phyloP scores from a whole-genome alignment of 2,113 vertebrate species.

The Gracilinanus agilis region DNA sequence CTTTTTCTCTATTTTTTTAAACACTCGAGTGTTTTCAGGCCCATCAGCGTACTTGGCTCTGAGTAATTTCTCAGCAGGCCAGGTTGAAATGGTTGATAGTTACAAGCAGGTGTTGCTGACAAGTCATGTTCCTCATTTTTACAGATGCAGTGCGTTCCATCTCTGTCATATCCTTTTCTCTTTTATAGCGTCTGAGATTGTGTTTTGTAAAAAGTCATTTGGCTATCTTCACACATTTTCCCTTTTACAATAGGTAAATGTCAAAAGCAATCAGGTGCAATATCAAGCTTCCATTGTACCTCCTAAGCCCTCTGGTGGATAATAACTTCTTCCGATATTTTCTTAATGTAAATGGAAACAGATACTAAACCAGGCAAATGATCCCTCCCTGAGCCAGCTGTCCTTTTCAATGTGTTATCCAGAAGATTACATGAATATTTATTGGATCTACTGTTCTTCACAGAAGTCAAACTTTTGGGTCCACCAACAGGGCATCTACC shows the following conservation, averaged over 20 bases:
- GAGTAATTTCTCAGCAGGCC: conserved; percentile 72
- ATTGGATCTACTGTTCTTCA: conserved; percentile 73
- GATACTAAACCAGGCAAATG: conserved; percentile 79
- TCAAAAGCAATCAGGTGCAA: conserved; percentile 77
- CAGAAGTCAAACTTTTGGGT: conserved; percentile 71
- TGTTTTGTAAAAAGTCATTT: conserved; percentile 72
- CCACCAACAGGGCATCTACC: conserved; percentile 47
- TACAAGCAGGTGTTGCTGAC: conserved; percentile 74
- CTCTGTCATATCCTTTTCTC: conserved; percentile 59
- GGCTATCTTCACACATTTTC: conserved; percentile 68
- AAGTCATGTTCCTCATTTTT: conserved; percentile 71
- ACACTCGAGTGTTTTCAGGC: conserved; percentile 49
- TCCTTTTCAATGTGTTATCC: conserved; percentile 81
- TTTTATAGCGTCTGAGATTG: conserved; percentile 62
- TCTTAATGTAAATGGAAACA: conserved; percentile 79
- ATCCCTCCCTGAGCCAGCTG: conserved; percentile 81
- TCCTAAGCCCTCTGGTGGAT: conserved; percentile 70
- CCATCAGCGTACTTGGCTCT: conserved; percentile 48
- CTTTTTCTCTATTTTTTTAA: conserved; percentile 22
- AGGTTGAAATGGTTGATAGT: conserved; percentile 51
- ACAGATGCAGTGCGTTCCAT: conserved; percentile 54
- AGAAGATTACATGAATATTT: conserved; percentile 83
- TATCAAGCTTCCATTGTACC: conserved; percentile 70
- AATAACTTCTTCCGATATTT: conserved; percentile 82
- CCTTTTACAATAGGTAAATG: conserved; percentile 74